Evolutionary conservation across 2,888 invertebrate species (phyloP).

Genomic region (Ophion costatus): DNA sequence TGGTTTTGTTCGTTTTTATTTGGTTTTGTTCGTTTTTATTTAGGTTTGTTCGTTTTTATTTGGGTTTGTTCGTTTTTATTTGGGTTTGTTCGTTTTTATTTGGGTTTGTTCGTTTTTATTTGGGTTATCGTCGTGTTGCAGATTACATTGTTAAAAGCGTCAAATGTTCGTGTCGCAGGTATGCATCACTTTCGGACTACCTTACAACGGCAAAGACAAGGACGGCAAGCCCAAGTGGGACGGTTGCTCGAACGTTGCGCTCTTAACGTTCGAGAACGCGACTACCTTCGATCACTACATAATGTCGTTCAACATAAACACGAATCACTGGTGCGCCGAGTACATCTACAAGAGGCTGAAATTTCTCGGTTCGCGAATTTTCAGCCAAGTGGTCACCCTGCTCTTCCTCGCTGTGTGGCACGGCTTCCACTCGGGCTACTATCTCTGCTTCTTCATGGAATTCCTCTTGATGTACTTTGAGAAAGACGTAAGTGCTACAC

Average conservation of each 20-base stretch:
- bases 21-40: no score
- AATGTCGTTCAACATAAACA: constrained; percentile 96
- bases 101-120: no score
- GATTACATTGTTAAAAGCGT: not conserved
- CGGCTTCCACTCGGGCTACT: constrained; percentile 97
- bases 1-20: no score
- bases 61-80: no score
- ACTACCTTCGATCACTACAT: constrained; percentile 95
- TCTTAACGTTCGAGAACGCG: constrained; percentile 92
- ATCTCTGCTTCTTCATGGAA: constrained; percentile 95
- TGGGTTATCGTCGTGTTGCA: no score
- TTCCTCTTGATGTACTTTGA: constrained; percentile 94
- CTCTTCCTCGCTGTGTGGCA: constrained; percentile 98
- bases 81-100: no score
- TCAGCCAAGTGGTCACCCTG: constrained; percentile 93
- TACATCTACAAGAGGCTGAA: constrained; percentile 97
- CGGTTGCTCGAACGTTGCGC: constrained; percentile 94
- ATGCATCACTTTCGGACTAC: constrained; percentile 88
- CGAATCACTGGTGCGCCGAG: constrained; percentile 97
- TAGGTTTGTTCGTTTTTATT: no score
- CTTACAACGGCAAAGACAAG: constrained; percentile 91
- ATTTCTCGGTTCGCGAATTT: constrained; percentile 89
- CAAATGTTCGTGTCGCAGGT: constrained; percentile 70
- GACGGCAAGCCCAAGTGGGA: constrained; percentile 90
- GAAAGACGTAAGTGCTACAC: constrained; percentile 89